These are phyloP conservation scores for Parthenolecanium corni DNA, from an alignment of 2,888 invertebrate species.

Conservation along the genomic window DNA sequence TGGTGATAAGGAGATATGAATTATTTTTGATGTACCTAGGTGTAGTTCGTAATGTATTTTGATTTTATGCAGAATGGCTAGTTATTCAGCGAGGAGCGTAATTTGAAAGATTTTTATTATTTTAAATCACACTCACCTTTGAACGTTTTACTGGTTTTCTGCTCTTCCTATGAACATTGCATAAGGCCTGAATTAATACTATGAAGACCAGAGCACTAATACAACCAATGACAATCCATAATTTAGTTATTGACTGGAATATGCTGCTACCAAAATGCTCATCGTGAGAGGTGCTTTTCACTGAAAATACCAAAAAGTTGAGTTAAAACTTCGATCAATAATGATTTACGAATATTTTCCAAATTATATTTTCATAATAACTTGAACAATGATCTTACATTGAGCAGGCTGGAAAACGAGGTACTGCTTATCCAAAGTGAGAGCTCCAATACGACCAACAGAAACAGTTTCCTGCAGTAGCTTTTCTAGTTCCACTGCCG, in stretches of 20 bases:
- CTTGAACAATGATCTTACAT: too few species aligned
- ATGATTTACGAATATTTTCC: too few species aligned
- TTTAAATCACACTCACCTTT: too few species aligned
- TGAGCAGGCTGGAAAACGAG: constrained; percentile 56
- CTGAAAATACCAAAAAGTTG: too few species aligned
- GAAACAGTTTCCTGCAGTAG: constrained; percentile 58
- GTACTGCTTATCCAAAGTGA: constrained; percentile 70
- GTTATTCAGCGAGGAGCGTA: too few species aligned
- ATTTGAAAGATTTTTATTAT: too few species aligned
- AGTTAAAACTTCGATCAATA: too few species aligned
- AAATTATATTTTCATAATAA: too few species aligned
- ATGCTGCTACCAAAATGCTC: constrained; percentile 42
- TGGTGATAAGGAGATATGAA: too few species aligned
- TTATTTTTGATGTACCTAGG: too few species aligned
- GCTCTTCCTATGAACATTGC: constrained; percentile 63
- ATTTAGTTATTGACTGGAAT: constrained; percentile 59
- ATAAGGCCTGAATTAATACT: constrained; percentile 69
- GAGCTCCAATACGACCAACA: constrained; percentile 61
- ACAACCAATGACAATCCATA: constrained; percentile 72
- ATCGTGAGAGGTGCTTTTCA: constrained; percentile 42
- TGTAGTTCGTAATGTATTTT: too few species aligned
- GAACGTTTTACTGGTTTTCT: constrained; percentile 44
- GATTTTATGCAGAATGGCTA: too few species aligned
- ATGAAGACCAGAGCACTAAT: constrained; percentile 66
- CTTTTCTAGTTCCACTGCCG: constrained; percentile 41